Base-by-base conservation (phyloP, 2,797 vertebrate species). In the Austrolebias charrua region DNA sequence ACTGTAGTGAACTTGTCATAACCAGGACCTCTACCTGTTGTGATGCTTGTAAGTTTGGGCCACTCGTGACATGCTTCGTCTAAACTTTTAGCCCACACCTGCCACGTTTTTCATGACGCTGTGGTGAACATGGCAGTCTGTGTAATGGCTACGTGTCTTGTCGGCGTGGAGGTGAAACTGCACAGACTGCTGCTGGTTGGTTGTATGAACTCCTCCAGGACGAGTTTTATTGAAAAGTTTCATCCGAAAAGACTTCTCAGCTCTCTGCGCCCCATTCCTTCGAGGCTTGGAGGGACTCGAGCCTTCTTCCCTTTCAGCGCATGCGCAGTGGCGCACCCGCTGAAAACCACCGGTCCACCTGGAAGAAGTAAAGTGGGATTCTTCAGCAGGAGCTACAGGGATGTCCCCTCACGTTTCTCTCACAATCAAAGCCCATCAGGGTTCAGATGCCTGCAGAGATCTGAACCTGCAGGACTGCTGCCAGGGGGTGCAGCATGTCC, bases 121-220 rank as follows among this genome's bases (percentile, higher is more conserved):
- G 51, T 15, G 38, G 14, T 48, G 15, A 38, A 11, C n/a, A 88
- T 89, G 87, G 70, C 81, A 31, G 50, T 70, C 2, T 79, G 78
- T 42, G 54, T 84, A 13, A 81, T 64, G 54, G 64, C 68, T 53
- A 33, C 68, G 28, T 59, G 66, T 43, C 38, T 50, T 24, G 24
- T 24, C 0, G 60, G 59, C 24, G 60, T 68, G 44, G 70, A 70
- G 48, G 61, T 66, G 44, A 81, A 44, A 15, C 58, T 73, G 1
- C 74, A 63, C 74, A 73, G 63, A 31, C 16, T 76, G 63, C 53
- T 86, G 33, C 73, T 78, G 13, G 15, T 53, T 2, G 79, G 56
- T 47, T 81, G 71, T 47, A 16, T 70, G 60, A 73, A 49, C 57
- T 73, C 74, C 43, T 63, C 66, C 1, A 60, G 61, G 73, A 51